Evolutionary conservation across 1,140 invertebrate genomes (phyloP).

Genomic region (Ostrea edulis): DNA sequence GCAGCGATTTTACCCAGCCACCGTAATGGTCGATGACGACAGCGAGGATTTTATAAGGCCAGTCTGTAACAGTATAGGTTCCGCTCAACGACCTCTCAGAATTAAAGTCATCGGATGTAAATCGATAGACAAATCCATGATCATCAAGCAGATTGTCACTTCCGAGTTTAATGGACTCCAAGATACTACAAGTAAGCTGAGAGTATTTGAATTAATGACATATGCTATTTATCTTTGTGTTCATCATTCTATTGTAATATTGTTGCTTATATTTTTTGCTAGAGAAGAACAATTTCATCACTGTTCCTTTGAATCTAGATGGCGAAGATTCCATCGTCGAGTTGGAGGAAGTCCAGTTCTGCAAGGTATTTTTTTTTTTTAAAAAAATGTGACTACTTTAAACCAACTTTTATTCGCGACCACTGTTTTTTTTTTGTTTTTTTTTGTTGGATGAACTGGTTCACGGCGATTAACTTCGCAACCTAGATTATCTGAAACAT

Average conservation of each 20-base stretch:
- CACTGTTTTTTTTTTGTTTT: too few species aligned
- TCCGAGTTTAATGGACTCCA: not conserved
- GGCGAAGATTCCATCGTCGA: constrained; percentile 42
- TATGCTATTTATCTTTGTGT: not conserved
- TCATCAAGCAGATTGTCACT: not conserved
- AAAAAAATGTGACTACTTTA: too few species aligned
- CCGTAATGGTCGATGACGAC: not conserved
- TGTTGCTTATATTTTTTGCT: not conserved
- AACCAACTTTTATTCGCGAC: too few species aligned
- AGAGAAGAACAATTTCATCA: constrained; percentile 38
- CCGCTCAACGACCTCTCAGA: not conserved
- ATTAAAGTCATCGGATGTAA: constrained; percentile 15
- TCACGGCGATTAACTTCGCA: too few species aligned
- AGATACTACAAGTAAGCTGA: not conserved
- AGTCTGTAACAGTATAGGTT: constrained; percentile 14
- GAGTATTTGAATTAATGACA: not conserved
- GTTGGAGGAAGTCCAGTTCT: not conserved
- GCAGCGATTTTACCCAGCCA: not conserved
- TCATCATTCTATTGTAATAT: not conserved
- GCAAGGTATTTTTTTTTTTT: constrained; percentile 4
- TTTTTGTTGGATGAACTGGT: too few species aligned
- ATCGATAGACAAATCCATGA: constrained; percentile 12
- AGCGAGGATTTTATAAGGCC: not conserved
- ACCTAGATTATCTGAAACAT: not conserved
- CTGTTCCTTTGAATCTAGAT: not conserved